Conservation (phyloP, 1,140 invertebrate species). For the Atta cephalotes region DNA sequence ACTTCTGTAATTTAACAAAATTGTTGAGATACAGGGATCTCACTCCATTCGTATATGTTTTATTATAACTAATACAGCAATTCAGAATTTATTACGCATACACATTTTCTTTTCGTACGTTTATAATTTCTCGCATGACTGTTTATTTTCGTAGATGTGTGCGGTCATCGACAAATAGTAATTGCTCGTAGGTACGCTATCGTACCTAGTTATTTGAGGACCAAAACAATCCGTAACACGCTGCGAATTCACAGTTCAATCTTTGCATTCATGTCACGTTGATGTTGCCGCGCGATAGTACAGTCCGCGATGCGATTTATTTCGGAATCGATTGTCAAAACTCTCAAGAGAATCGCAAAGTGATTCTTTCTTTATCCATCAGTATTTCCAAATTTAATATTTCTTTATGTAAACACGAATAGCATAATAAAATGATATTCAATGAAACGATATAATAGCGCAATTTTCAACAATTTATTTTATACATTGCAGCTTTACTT, state of each 20-base stretch:
- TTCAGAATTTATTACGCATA: not conserved
- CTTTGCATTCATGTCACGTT: slow-evolving; percentile 67
- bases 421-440: slow-evolving; percentile 11
- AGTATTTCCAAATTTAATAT: slow-evolving; percentile 6
- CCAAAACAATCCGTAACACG: slow-evolving; percentile 54
- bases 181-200: slow-evolving; percentile 62
- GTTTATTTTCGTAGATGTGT: slow-evolving; percentile 22
- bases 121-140: slow-evolving; percentile 31
- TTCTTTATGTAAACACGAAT: not conserved
- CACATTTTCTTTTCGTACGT: slow-evolving; percentile 11
- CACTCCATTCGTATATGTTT: not conserved
- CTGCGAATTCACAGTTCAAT: slow-evolving; percentile 25
- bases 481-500: not conserved
- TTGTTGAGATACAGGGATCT: not conserved
- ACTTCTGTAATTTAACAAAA: not conserved
- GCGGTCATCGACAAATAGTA: slow-evolving; percentile 62
- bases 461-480: not conserved
- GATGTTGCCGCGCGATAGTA: slow-evolving; percentile 50
- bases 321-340: slow-evolving; percentile 39
- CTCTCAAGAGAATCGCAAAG: slow-evolving; percentile 56
- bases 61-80: slow-evolving; percentile 21
- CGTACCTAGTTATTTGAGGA: slow-evolving; percentile 43
- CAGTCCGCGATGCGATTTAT: slow-evolving; percentile 64
- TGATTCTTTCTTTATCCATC: not conserved
- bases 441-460: not conserved